phyloP scores from a whole-genome alignment of 2,797 vertebrate species.

The Melanitta fusca region DNA sequence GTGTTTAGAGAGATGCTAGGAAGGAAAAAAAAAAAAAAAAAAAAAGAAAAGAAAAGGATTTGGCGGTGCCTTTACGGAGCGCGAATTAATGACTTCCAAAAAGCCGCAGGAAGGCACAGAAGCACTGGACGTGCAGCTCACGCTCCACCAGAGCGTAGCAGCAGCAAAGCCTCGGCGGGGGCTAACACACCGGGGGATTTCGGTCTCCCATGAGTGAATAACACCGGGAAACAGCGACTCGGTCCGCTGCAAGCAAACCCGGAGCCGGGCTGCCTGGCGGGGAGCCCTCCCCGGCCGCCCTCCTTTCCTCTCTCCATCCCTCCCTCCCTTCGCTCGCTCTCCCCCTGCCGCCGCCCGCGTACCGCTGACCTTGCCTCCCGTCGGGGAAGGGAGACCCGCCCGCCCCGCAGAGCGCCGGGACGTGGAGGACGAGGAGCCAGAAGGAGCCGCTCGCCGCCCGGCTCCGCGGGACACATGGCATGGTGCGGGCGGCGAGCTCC shows the following conservation, averaged over 20 bases:
- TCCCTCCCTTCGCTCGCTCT: not conserved
- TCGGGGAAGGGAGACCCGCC: conserved; percentile 80
- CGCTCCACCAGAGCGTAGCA: too few species aligned
- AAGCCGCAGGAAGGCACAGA: not conserved
- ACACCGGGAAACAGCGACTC: not conserved
- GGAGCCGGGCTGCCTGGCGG: not conserved
- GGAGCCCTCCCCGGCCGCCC: not conserved
- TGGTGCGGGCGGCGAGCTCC: conserved; percentile 80
- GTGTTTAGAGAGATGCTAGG: not conserved
- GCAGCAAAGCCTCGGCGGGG: too few species aligned
- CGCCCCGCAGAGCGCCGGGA: conserved; percentile 79
- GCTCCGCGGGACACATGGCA: conserved; percentile 84
- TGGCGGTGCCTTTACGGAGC: not conserved
- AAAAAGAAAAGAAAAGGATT: not conserved
- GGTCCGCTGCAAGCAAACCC: not conserved
- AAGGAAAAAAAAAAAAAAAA: not conserved
- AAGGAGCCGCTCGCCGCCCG: conserved; percentile 76
- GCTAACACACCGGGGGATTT: too few species aligned
- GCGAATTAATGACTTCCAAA: rapidly evolving
- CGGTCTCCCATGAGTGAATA: not conserved
- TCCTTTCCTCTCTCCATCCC: not conserved
- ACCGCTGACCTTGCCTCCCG: conserved; percentile 89
- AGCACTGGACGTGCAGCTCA: too few species aligned
- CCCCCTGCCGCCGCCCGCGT: not conserved
- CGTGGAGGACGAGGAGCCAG: conserved; percentile 81